Conservation (phyloP, 2,797 vertebrate genomes). For the Gymnocypris eckloni region DNA sequence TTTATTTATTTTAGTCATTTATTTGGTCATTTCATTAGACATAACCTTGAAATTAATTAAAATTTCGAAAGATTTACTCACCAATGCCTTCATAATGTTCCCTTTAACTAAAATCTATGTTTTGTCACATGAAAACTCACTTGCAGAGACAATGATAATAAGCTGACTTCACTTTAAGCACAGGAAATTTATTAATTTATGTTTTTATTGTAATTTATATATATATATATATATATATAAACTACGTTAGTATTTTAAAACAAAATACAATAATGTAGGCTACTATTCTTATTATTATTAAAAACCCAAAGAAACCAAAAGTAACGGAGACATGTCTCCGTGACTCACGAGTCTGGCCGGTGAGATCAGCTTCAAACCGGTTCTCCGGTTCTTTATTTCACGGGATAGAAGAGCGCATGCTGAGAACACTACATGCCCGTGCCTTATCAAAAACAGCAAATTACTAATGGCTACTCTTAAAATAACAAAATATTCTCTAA, state of each 20-base stretch:
- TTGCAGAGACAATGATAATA: neutral
- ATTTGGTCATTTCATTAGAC: neutral
- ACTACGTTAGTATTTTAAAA: neutral
- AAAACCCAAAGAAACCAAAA: neutral
- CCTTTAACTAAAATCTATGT: neutral
- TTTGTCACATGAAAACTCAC: neutral
- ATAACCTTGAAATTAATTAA: neutral
- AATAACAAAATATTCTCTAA: neutral
- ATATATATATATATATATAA: no score
- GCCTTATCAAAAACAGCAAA: neutral
- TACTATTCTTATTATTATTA: neutral
- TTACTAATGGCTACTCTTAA: neutral
- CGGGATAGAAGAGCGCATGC: slow-evolving; percentile 34
- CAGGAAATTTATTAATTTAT: no score
- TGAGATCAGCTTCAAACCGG: slow-evolving; percentile 61
- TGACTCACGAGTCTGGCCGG: slow-evolving; percentile 42
- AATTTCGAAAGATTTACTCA: neutral
- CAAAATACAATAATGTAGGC: neutral
- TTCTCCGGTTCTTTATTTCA: slow-evolving; percentile 55
- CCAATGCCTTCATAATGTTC: neutral
- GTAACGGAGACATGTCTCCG: neutral
- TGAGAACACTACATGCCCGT: slow-evolving; percentile 12
- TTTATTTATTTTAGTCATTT: neutral
- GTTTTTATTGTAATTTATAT: neutral
- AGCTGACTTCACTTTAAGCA: no score